A percentile compares a stretch with the other conserved stretches of the same genome.
These are phyloP conservation scores for Drosophila fulvimacula DNA, from an alignment of 2,888 invertebrate genomes.

Conservation along the genomic window DNA sequence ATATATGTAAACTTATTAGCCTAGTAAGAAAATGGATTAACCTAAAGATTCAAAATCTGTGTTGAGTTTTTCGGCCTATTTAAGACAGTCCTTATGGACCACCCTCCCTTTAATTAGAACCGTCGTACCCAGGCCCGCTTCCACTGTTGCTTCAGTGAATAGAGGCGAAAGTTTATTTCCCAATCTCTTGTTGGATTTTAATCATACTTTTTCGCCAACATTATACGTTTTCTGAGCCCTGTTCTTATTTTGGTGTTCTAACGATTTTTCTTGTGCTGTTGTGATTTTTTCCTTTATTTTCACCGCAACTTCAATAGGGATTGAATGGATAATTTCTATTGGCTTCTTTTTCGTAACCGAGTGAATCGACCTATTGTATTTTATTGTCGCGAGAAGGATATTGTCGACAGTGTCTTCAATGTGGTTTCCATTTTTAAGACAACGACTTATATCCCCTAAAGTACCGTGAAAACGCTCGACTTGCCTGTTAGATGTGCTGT, in stretches of 20 bases:
- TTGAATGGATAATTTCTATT: slow-evolving; percentile 1
- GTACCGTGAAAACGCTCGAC: slow-evolving; percentile 16
- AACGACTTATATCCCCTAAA: neutral
- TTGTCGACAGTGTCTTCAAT: too few relatives aligned
- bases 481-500: slow-evolving; percentile 7
- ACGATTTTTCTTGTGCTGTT: too few relatives aligned
- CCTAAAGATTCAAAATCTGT: neutral
- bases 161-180: neutral
- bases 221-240: neutral
- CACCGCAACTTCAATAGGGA: too few relatives aligned
- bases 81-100: neutral
- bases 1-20: too few relatives aligned
- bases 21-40: too few relatives aligned
- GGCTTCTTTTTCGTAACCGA: neutral
- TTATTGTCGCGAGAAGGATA: neutral
- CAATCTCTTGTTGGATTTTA: slow-evolving; percentile 9
- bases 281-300: too few relatives aligned
- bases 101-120: neutral
- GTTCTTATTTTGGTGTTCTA: too few relatives aligned
- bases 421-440: neutral
- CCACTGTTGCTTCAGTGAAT: neutral
- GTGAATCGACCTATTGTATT: slow-evolving; percentile 12
- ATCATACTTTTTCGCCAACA: neutral
- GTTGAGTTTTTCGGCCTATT: neutral
- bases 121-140: neutral